These are phyloP conservation scores for Chondrilla cf. caribensis DNA, from an alignment of 37 sponge, comb jelly and placozoan species.

Conservation along the genomic window DNA sequence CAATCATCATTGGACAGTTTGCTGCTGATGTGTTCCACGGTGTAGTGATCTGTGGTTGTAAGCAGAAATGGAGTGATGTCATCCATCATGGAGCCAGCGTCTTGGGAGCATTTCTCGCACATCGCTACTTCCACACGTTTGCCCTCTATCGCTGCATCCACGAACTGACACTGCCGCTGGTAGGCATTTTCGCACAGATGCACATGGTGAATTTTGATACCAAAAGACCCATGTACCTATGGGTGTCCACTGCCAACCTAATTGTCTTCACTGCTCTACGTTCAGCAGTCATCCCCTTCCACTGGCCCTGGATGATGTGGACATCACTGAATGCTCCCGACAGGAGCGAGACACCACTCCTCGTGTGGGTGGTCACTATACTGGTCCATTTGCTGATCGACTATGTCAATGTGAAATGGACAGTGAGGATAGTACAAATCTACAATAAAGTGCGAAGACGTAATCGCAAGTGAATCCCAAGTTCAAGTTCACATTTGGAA, in stretches of 20 bases:
- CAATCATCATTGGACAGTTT: conserved; percentile 61
- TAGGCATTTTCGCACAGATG: neutral
- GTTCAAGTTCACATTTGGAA: too few species aligned
- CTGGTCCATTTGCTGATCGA: conserved; percentile 81
- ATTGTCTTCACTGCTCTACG: neutral
- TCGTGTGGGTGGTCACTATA: conserved; percentile 66
- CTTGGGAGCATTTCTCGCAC: neutral
- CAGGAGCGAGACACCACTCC: too few species aligned
- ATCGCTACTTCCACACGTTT: neutral
- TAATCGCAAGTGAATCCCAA: too few species aligned
- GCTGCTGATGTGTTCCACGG: conserved; percentile 39
- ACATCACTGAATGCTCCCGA: too few species aligned
- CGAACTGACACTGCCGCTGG: neutral
- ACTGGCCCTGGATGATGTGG: neutral
- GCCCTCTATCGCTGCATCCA: neutral
- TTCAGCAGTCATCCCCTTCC: neutral
- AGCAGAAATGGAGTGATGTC: neutral
- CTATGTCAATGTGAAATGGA: conserved; percentile 75
- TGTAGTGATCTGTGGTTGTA: neutral
- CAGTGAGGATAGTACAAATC: conserved; percentile 38
- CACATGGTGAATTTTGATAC: neutral
- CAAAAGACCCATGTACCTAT: neutral
- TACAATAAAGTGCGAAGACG: too few species aligned
- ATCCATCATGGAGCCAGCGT: neutral
- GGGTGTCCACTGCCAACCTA: neutral